phyloP scores from a whole-genome alignment of 2,113 vertebrate genomes.

The Engystomops pustulosus region DNA sequence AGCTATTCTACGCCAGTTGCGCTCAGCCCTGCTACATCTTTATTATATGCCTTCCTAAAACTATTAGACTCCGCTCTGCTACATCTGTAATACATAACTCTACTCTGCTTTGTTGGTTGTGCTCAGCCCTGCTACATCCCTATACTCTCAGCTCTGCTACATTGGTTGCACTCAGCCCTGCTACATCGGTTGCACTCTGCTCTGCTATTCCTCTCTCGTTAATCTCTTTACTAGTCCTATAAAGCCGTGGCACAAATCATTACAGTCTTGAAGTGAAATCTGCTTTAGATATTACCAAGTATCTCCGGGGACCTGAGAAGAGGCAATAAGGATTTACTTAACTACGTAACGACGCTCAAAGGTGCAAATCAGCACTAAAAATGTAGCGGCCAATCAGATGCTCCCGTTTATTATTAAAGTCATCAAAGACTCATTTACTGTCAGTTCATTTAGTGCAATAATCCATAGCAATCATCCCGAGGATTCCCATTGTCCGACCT shows the following conservation, averaged over 20 bases:
- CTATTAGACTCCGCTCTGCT: too few relatives aligned
- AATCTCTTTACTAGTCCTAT: conserved; percentile 3
- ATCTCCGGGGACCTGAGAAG: not conserved
- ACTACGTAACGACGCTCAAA: conserved; percentile 7
- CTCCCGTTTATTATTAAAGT: not conserved
- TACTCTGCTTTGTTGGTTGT: too few relatives aligned
- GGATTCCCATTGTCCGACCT: not conserved
- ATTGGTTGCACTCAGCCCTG: not conserved
- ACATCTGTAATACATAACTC: not conserved
- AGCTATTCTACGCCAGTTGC: too few relatives aligned
- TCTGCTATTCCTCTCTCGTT: too few relatives aligned
- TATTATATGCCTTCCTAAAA: too few relatives aligned
- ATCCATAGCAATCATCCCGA: not conserved
- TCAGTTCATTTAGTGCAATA: conserved; percentile 15
- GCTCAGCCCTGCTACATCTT: too few relatives aligned
- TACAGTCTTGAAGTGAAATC: not conserved
- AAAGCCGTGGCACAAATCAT: conserved; percentile 5
- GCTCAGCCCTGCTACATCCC: too few relatives aligned
- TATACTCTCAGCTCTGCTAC: not conserved
- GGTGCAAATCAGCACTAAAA: conserved; percentile 17
- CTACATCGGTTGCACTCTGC: not conserved
- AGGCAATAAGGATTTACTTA: conserved; percentile 15
- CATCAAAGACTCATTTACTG: not conserved
- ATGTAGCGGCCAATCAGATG: not conserved
- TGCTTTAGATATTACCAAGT: conserved; percentile 8